Evolutionary conservation across 2,113 vertebrate species (phyloP).

Genomic region (Scomber japonicus): DNA sequence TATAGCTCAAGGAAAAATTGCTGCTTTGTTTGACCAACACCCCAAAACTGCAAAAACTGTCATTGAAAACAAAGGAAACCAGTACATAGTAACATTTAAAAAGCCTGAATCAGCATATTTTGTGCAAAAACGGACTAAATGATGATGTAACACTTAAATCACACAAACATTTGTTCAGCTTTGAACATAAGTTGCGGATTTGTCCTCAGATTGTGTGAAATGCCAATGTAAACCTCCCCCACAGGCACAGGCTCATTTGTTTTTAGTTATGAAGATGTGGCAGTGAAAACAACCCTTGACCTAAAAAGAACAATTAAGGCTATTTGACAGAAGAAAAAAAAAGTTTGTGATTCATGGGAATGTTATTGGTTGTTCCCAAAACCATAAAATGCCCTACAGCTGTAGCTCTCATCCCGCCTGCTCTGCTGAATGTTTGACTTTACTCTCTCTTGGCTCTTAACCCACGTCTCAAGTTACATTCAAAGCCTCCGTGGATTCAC

Average conservation of each 20-base stretch:
- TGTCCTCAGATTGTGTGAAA: not conserved
- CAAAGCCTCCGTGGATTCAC: constrained; percentile 11
- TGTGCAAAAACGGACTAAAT: not conserved
- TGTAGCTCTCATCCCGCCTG: constrained; percentile 11
- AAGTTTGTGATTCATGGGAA: constrained; percentile 23
- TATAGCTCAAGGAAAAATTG: not conserved
- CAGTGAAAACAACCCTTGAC: not conserved
- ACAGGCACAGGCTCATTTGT: not conserved
- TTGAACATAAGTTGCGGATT: not conserved
- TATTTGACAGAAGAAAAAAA: not conserved
- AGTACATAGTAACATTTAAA: not conserved
- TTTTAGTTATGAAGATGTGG: too few species aligned
- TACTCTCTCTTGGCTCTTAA: not conserved
- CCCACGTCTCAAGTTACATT: constrained; percentile 61
- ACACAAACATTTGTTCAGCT: too few species aligned
- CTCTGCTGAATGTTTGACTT: constrained; percentile 32
- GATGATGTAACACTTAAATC: not conserved
- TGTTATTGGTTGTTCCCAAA: constrained; percentile 36
- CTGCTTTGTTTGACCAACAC: too few species aligned
- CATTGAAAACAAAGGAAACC: too few species aligned
- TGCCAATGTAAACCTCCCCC: not conserved
- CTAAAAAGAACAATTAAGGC: not conserved
- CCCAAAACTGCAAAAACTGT: too few species aligned
- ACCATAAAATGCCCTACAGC: constrained; percentile 34
- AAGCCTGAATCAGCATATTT: not conserved